Percentiles rank a stretch among this genome's conserved stretches.
Evolutionary conservation across 2,797 vertebrate species (phyloP).

Genomic region (Okamejei kenojei): DNA sequence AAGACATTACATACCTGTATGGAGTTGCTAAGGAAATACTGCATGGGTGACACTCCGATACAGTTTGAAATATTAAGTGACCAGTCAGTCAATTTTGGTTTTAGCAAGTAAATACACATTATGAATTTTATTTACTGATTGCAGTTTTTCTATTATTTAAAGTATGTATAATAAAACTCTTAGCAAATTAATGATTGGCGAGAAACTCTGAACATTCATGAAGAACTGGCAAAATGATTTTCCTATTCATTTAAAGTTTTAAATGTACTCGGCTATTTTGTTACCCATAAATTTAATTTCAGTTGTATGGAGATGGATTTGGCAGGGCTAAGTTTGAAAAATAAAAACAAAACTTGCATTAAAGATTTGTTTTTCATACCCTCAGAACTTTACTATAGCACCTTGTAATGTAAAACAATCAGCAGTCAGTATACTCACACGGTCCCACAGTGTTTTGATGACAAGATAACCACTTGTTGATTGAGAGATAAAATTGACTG

Average conservation of each 20-base stretch:
- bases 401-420: too few species aligned
- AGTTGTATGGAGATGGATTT: background rate
- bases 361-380: too few species aligned
- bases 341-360: too few species aligned
- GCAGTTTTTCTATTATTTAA: background rate
- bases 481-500: too few species aligned
- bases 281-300: background rate
- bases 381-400: too few species aligned
- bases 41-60: constrained; percentile 88
- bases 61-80: constrained; percentile 89
- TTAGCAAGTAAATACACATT: constrained; percentile 72
- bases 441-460: too few species aligned
- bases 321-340: background rate
- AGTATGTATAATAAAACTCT: background rate
- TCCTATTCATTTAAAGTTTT: background rate
- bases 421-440: too few species aligned
- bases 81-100: constrained; percentile 87
- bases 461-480: too few species aligned
- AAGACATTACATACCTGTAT: constrained; percentile 77
- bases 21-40: constrained; percentile 76
- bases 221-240: background rate
- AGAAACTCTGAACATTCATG: background rate
- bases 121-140: background rate
- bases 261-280: background rate
- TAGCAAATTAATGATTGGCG: background rate